Evolutionary conservation across 2,888 invertebrate genomes (phyloP), one percentile per base, ranked within the genome.

Genomic region (Acronicta leporina): DNA sequence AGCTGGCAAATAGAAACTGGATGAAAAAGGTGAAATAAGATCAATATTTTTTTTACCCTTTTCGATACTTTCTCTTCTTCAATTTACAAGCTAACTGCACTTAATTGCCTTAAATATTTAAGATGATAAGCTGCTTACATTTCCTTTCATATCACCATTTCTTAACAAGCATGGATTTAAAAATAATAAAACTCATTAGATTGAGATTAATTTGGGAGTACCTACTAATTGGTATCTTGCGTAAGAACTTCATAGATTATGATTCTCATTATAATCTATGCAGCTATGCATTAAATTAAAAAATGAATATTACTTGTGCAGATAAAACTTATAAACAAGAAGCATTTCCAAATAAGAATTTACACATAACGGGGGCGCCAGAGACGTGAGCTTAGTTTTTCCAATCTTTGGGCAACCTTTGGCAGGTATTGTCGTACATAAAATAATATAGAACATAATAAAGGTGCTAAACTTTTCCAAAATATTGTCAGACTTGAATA

Each of bases 221-320:
- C n/a, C n/a, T n/a, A n/a, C 54, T 38, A 20, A 20, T 40, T 4
- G 14, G 33, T 15, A 33, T 15, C 16, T 41, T n/a, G 27, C 33
- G 10, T 27, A 30, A 30, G 4, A 20, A n/a, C n/a, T n/a, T n/a
- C n/a, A n/a, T n/a, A n/a, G n/a, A n/a, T n/a, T n/a, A n/a, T n/a
- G n/a, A n/a, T n/a, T n/a, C n/a, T n/a, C n/a, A n/a, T n/a, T n/a
- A n/a, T n/a, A n/a, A n/a, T n/a, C n/a, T n/a, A n/a, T n/a, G n/a
- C n/a, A n/a, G n/a, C n/a, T n/a, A n/a, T n/a, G n/a, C n/a, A 6
- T 27, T 27, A 7, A 27, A 4, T 20, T 20, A 11, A n/a, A 49
- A 45, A 46, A 14, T 6, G 20, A 33, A 2, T 8, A 45, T 59
- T 55, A 70, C 47, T 71, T 68, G 77, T 68, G 64, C 75, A 74